Percentiles rank a stretch among this genome's conserved stretches.
Evolutionary conservation across 2,797 vertebrate genomes (phyloP).

Genomic region (Cuniculus paca): DNA sequence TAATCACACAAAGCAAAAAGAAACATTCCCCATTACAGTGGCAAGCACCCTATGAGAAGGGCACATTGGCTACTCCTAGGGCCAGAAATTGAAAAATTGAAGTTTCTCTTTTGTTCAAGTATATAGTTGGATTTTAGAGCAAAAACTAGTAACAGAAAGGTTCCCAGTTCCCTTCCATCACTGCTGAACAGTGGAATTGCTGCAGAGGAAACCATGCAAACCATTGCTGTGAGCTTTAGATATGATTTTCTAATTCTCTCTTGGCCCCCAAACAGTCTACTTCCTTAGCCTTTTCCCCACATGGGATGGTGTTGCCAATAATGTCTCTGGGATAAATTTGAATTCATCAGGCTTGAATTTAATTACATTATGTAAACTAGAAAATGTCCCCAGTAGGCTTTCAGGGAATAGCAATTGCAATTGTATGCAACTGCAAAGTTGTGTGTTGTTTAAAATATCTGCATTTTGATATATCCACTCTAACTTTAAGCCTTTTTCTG

Average conservation of each 20-base stretch:
- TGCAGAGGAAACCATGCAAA: constrained; percentile 59
- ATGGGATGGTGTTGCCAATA: constrained; percentile 86
- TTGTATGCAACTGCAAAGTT: constrained; percentile 82
- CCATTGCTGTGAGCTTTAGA: constrained; percentile 82
- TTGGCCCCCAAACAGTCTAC: constrained; percentile 74
- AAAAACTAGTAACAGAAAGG: constrained; percentile 57
- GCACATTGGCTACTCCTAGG: not conserved
- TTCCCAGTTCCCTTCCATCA: not conserved
- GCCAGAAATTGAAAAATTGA: not conserved
- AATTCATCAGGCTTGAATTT: constrained; percentile 88
- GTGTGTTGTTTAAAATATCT: constrained; percentile 88
- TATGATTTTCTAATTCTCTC: constrained; percentile 78
- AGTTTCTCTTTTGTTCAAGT: not conserved
- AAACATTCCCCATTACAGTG: not conserved
- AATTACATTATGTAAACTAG: constrained; percentile 89
- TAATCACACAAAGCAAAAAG: constrained; percentile 26
- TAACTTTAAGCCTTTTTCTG: constrained; percentile 77
- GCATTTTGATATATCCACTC: constrained; percentile 87
- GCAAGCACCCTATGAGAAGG: not conserved
- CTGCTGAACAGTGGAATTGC: not conserved
- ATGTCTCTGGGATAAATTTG: constrained; percentile 84
- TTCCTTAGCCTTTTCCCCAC: constrained; percentile 82
- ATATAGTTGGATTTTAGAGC: not conserved
- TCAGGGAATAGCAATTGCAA: constrained; percentile 82
- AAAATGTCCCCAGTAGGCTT: constrained; percentile 83